Evolutionary conservation across 1,140 invertebrate species (phyloP), one percentile per base, ranked within the genome.

Genomic region (Leptinotarsa lineolata): DNA sequence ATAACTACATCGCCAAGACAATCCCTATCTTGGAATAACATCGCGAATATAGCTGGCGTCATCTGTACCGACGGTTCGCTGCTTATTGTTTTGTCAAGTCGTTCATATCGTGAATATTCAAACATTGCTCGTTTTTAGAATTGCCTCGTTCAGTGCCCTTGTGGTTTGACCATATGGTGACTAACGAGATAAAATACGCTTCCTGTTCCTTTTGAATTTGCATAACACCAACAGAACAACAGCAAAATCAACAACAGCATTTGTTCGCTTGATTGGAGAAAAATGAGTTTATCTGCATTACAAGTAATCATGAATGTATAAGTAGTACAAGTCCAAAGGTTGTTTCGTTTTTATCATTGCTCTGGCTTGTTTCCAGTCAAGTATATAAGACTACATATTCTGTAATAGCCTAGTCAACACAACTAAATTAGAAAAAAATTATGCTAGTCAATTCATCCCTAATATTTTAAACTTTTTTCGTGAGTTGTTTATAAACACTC

Each of bases 41-140:
- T 54, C 48, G 16, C 48, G 6, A 16, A 54, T 54, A n/a, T 54
- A 54, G 48, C 48, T 54, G 48, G 48, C 48, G 48, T 54, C 48
- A 54, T 54, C 48, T 54, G 48, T 54, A 54, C 48, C 16, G 15
- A 54, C 48, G 48, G 48, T 39, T 39, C 6, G 30, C 8, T 39
- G 30, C 48, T 54, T 54, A n/a, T 54, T 54, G 48, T 54, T 54
- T 54, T 54, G 48, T 54, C 48, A 54, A 54, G 48, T 54, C 48
- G 48, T 54, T 54, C 48, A 54, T 54, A 54, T 54, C 48, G 48
- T 54, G 48, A 54, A 54, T 54, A 54, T 54, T 54, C 48, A 54
- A 54, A 54, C 48, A 54, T 54, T 54, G 48, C n/a, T 54, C 48
- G 48, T 54, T 54, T 54, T 54, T 13, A 54, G 48, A 54, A 54